These are phyloP conservation scores for Phrynocephalus guinanensis DNA, from an alignment of 2,797 vertebrate species.

Conservation along the genomic window DNA sequence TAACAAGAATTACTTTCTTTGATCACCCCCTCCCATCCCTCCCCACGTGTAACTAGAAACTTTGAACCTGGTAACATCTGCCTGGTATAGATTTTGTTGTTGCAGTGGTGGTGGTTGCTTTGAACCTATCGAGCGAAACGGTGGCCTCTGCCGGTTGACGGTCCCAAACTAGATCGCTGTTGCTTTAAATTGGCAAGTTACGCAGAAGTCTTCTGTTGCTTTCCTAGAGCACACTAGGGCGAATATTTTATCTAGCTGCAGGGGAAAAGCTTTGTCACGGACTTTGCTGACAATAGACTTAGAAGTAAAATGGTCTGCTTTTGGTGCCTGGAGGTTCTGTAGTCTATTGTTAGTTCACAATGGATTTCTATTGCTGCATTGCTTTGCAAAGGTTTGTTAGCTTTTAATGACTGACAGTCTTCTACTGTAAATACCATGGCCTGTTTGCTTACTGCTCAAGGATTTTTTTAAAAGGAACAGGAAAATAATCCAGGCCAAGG, in stretches of 20 bases:
- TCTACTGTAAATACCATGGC: constrained; percentile 67
- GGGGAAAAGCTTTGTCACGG: constrained; percentile 76
- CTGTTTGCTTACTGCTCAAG: constrained; percentile 69
- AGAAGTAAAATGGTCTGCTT: constrained; percentile 79
- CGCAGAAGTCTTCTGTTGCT: constrained; percentile 73
- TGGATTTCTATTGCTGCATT: constrained; percentile 75
- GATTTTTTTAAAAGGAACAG: constrained; percentile 55
- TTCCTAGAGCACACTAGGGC: constrained; percentile 63
- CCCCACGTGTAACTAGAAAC: not conserved
- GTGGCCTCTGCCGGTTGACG: constrained; percentile 48
- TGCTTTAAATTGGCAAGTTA: constrained; percentile 75
- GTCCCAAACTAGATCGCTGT: constrained; percentile 63
- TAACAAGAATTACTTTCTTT: too few species aligned
- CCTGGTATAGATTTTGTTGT: not conserved
- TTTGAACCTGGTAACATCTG: not conserved
- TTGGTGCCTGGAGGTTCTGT: constrained; percentile 74
- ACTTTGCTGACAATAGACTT: constrained; percentile 79
- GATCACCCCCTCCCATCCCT: too few species aligned
- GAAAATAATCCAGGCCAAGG: constrained; percentile 48
- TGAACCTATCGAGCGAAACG: not conserved
- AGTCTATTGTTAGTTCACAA: constrained; percentile 76
- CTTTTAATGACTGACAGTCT: constrained; percentile 76
- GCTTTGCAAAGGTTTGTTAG: constrained; percentile 79
- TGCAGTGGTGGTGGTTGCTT: not conserved
- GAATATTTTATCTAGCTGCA: constrained; percentile 79